These are phyloP conservation scores for Ophion ventricosus DNA, from an alignment of 2,888 invertebrate species.

Conservation along the genomic window DNA sequence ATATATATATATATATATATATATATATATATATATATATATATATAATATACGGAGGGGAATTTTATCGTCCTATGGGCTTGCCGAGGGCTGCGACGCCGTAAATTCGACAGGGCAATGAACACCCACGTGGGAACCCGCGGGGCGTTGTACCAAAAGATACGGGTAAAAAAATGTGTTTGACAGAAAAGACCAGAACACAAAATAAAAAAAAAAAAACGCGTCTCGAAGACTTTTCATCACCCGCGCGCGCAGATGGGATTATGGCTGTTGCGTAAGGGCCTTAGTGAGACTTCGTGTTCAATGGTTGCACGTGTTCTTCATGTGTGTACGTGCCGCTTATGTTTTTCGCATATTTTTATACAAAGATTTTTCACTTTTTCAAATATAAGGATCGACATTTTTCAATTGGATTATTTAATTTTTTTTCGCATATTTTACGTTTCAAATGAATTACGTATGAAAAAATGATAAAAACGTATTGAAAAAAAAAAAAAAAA, in stretches of 20 bases:
- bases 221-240: conserved; percentile 48
- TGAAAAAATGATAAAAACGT: not conserved
- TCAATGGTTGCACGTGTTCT: conserved; percentile 36
- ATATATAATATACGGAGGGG: not conserved
- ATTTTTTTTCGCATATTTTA: not conserved
- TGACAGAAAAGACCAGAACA: not conserved
- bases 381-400: not conserved
- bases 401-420: not conserved
- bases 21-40: too few relatives aligned
- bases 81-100: conserved; percentile 40
- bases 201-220: too few relatives aligned
- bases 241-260: conserved; percentile 30
- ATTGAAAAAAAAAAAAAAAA: not conserved
- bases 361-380: not conserved
- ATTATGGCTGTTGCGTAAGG: conserved; percentile 48
- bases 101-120: conserved; percentile 41
- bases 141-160: conserved; percentile 12
- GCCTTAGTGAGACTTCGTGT: conserved; percentile 38
- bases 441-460: too few relatives aligned
- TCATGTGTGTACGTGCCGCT: not conserved
- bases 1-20: too few relatives aligned
- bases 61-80: conserved; percentile 18
- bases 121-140: conserved; percentile 50
- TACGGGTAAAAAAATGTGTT: conserved; percentile 12
- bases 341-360: not conserved